These are phyloP conservation scores for Drosophila rhopaloa DNA, from an alignment of 1,140 invertebrate genomes.

Conservation along the genomic window DNA sequence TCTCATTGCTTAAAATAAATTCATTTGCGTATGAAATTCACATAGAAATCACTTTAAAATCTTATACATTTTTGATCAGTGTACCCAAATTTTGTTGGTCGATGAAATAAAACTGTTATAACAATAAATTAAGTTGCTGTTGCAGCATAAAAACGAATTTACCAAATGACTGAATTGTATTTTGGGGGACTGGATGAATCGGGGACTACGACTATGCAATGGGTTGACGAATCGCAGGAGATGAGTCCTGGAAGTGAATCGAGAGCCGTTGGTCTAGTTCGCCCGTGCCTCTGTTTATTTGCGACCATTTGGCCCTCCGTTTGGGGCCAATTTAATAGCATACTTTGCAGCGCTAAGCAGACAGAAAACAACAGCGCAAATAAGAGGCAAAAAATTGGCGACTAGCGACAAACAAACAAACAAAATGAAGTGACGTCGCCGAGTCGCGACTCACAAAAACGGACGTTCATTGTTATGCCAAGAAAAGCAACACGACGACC, in stretches of 20 bases:
- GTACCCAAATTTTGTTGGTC: constrained; percentile 24
- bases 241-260: constrained; percentile 17
- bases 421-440: constrained; percentile 78
- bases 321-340: constrained; percentile 81
- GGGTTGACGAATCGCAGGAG: constrained; percentile 57
- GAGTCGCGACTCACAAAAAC: constrained; percentile 60
- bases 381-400: constrained; percentile 4
- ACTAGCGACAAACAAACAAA: constrained; percentile 63
- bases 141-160: constrained; percentile 75
- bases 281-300: constrained; percentile 12
- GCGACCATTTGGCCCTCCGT: constrained; percentile 33
- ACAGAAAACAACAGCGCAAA: constrained; percentile 44
- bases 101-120: constrained; percentile 59
- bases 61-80: neutral
- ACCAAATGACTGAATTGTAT: constrained; percentile 56
- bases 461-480: constrained; percentile 82
- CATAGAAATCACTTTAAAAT: neutral
- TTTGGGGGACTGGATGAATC: neutral
- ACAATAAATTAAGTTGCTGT: constrained; percentile 81
- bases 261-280: neutral
- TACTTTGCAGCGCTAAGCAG: constrained; percentile 80
- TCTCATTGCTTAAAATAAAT: too few species aligned
- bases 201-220: constrained; percentile 42
- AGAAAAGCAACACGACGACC: constrained; percentile 73
- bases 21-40: too few species aligned